These are phyloP conservation scores for Elysia chlorotica DNA, from an alignment of 1,140 invertebrate genomes.

Conservation along the genomic window DNA sequence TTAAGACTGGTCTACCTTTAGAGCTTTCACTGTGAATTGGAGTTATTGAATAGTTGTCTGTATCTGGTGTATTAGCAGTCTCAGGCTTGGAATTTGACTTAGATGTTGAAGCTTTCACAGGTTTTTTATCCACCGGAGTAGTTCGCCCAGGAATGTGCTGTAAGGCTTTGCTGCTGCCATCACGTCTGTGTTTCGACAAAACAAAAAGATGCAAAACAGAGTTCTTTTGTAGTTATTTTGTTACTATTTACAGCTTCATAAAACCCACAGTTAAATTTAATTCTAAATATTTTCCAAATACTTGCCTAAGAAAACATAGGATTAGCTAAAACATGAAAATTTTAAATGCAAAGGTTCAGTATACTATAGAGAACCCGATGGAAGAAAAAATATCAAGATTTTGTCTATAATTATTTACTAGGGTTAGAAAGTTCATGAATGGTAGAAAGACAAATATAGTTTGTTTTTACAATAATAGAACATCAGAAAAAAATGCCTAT, in stretches of 20 bases:
- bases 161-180: conserved; percentile 41
- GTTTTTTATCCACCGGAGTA: conserved; percentile 47
- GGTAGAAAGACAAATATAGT: too few relatives aligned
- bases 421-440: too few relatives aligned
- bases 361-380: too few relatives aligned
- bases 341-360: too few relatives aligned
- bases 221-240: too few relatives aligned
- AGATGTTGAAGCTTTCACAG: conserved; percentile 25
- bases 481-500: too few relatives aligned
- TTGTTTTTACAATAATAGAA: too few relatives aligned
- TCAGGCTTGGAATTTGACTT: conserved; percentile 25
- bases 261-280: too few relatives aligned
- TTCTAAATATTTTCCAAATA: not conserved
- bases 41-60: conserved; percentile 21
- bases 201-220: not conserved
- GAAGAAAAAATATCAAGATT: too few relatives aligned
- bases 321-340: not conserved
- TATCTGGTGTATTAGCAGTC: conserved; percentile 11
- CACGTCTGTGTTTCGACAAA: conserved; percentile 38
- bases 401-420: too few relatives aligned
- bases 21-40: conserved; percentile 31
- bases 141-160: conserved; percentile 33
- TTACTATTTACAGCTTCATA: too few relatives aligned
- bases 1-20: conserved; percentile 18
- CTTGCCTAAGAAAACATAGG: not conserved